Evolutionary conservation across 2,888 invertebrate genomes (phyloP).

Genomic region (Rhamnusium bicolor): DNA sequence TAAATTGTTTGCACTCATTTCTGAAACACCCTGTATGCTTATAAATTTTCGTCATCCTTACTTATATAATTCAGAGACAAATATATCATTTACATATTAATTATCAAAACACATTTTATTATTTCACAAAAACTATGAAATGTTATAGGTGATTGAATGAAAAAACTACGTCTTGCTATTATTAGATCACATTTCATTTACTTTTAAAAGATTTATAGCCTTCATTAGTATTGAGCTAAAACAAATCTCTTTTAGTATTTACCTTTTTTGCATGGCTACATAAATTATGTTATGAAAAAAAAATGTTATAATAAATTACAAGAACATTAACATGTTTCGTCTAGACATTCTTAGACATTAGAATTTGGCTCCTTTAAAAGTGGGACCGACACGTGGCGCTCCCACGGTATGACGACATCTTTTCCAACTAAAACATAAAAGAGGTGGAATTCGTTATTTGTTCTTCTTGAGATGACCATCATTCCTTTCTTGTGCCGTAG

Average conservation of each 20-base stretch:
- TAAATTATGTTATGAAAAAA: background rate
- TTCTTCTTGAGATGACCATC: slow-evolving; percentile 31
- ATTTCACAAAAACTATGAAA: too few relatives aligned
- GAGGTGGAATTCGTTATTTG: slow-evolving; percentile 35
- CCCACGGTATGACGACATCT: slow-evolving; percentile 12
- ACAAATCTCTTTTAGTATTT: background rate
- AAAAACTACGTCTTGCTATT: too few relatives aligned
- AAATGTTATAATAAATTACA: background rate
- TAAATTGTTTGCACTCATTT: too few relatives aligned
- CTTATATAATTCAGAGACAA: too few relatives aligned
- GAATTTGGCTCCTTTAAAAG: background rate
- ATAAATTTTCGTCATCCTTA: too few relatives aligned
- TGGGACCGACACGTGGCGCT: slow-evolving; percentile 12
- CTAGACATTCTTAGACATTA: background rate
- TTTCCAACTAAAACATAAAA: slow-evolving; percentile 25
- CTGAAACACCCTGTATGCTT: too few relatives aligned
- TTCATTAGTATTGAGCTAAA: background rate
- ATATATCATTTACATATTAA: too few relatives aligned
- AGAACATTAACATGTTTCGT: background rate
- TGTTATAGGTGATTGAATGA: too few relatives aligned
- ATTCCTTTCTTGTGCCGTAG: background rate
- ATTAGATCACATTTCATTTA: too few relatives aligned
- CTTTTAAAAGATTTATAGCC: too few relatives aligned
- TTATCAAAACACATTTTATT: too few relatives aligned
- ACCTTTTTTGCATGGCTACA: background rate